Evolutionary conservation across 1,140 invertebrate genomes (phyloP).

Genomic region (Rhysida immarginata): DNA sequence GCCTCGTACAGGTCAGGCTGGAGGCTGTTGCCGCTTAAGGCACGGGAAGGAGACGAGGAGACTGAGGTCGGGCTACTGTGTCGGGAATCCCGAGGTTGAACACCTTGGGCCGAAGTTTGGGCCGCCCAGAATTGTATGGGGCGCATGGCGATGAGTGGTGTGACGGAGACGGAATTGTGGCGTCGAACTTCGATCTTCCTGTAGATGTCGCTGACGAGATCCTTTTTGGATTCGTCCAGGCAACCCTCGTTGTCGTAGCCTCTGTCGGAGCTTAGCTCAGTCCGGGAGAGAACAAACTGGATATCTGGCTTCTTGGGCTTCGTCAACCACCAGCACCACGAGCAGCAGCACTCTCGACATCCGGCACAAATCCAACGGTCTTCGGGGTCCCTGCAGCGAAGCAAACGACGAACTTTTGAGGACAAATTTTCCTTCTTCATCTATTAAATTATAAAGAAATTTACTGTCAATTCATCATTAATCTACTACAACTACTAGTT

Average conservation of each 20-base stretch:
- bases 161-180: slow-evolving; percentile 17
- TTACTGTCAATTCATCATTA: too few relatives aligned
- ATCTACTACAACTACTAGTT: too few relatives aligned
- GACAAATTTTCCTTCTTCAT: too few relatives aligned
- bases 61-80: slow-evolving; percentile 6
- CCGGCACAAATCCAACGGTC: too few relatives aligned
- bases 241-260: slow-evolving; percentile 4
- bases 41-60: slow-evolving; percentile 3
- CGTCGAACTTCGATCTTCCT: slow-evolving; percentile 13
- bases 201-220: slow-evolving; percentile 1
- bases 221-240: neutral
- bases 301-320: slow-evolving; percentile 9
- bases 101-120: slow-evolving; percentile 23
- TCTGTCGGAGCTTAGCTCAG: neutral
- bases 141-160: slow-evolving; percentile 32
- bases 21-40: slow-evolving; percentile 25
- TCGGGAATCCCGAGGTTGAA: slow-evolving; percentile 24
- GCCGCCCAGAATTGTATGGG: slow-evolving; percentile 35
- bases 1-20: slow-evolving; percentile 29
- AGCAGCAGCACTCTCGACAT: too few relatives aligned
- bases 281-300: slow-evolving; percentile 5
- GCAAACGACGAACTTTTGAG: too few relatives aligned
- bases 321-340: neutral
- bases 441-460: too few relatives aligned
- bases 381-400: too few relatives aligned